A percentile compares a stretch with the other conserved stretches of the same genome.
phyloP scores from a whole-genome alignment of 1,140 invertebrate species.

The Trinorchestia longiramus region DNA sequence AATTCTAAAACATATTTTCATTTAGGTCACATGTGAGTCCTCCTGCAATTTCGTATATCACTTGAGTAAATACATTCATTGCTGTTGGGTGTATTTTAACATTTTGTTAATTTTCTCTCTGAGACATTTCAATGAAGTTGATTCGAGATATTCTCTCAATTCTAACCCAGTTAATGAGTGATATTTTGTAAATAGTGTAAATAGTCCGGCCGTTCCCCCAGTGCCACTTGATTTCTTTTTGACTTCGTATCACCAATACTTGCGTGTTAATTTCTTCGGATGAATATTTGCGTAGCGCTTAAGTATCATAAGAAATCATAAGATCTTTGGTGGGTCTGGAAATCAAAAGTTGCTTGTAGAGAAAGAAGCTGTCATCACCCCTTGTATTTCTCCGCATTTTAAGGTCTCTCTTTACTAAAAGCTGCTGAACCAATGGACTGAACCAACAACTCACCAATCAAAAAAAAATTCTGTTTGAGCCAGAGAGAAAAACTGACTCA shows the following conservation, averaged over 20 bases:
- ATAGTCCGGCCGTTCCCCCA: not conserved
- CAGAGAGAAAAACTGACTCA: not conserved
- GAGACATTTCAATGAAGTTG: not conserved
- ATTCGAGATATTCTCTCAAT: not conserved
- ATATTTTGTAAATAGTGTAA: constrained; percentile 20
- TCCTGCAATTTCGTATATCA: not conserved
- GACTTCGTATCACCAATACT: not conserved
- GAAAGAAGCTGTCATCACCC: too few species aligned
- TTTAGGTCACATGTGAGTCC: not conserved
- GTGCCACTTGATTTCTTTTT: not conserved
- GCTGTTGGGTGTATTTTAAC: not conserved
- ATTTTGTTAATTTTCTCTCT: not conserved
- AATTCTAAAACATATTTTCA: not conserved
- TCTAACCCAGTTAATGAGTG: not conserved
- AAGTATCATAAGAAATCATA: not conserved
- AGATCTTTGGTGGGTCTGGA: not conserved
- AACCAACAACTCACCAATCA: not conserved
- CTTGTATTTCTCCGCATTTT: not conserved
- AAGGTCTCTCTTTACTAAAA: not conserved
- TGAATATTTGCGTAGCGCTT: not conserved
- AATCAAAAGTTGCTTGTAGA: not conserved
- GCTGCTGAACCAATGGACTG: not conserved
- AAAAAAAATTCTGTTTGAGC: not conserved
- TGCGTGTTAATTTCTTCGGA: not conserved
- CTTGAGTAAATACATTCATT: not conserved